Conservation (phyloP, 2,888 invertebrate genomes). For the Acholoe squamosa region DNA sequence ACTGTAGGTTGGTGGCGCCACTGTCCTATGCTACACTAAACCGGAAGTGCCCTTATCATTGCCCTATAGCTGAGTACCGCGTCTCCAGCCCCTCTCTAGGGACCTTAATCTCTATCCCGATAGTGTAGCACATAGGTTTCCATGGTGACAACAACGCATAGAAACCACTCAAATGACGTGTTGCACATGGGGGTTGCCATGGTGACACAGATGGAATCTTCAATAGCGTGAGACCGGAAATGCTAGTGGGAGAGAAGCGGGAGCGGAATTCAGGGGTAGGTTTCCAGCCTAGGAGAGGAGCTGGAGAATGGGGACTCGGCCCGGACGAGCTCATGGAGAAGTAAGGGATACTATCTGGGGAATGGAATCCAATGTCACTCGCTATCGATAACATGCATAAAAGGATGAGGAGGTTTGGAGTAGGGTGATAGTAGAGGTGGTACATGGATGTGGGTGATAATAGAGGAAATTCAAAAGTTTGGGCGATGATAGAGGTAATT, state of each 20-base stretch:
- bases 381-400: not conserved
- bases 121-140: no score
- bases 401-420: not conserved
- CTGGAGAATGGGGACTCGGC: not conserved
- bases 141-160: not conserved
- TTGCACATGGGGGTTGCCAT: not conserved
- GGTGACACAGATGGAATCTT: not conserved
- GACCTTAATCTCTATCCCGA: no score
- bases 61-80: no score
- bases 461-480: not conserved
- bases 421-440: not conserved
- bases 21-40: no score
- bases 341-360: not conserved
- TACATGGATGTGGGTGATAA: not conserved
- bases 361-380: not conserved
- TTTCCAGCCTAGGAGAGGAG: no score
- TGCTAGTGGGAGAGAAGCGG: no score
- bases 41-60: no score
- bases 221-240: not conserved
- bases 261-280: no score
- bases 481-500: no score
- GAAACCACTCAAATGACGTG: not conserved
- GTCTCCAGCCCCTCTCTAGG: not conserved
- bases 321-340: not conserved
- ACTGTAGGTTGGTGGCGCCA: no score